Evolutionary conservation across 2,797 vertebrate genomes (phyloP).

Genomic region (Echiichthys vipera): DNA sequence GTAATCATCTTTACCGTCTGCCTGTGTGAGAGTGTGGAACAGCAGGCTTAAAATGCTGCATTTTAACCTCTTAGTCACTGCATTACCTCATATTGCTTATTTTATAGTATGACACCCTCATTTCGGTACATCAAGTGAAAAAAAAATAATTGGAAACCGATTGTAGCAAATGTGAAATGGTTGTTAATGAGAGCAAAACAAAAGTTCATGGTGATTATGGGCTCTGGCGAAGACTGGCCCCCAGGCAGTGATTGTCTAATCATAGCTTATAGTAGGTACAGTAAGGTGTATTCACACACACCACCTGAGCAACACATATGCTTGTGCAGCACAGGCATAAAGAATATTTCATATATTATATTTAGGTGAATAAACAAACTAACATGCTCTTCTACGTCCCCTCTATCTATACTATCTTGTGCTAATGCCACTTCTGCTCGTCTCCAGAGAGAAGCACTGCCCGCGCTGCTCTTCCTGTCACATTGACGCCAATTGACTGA

Average conservation of each 20-base stretch:
- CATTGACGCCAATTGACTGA: slow-evolving; percentile 74
- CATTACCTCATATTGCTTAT: background rate
- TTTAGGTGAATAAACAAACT: no score
- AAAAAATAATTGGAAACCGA: background rate
- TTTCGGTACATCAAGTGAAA: no score
- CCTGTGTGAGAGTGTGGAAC: background rate
- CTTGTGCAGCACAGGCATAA: background rate
- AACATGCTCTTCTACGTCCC: slow-evolving; percentile 1
- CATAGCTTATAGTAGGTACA: background rate
- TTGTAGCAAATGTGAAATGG: no score
- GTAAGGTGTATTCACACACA: background rate
- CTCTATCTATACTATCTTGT: background rate
- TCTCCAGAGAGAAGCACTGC: slow-evolving; percentile 33
- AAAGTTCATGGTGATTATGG: background rate
- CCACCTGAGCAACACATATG: no score
- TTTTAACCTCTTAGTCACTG: background rate
- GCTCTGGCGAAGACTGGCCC: no score
- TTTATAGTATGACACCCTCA: no score
- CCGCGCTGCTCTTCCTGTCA: slow-evolving; percentile 59
- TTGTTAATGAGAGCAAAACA: background rate
- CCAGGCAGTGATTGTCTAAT: background rate
- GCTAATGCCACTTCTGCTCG: slow-evolving; percentile 24
- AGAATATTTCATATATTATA: background rate
- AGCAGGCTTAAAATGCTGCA: background rate
- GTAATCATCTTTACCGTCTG: slow-evolving; percentile 22